Percentiles rank a stretch among this genome's conserved stretches.
Evolutionary conservation across 2,888 invertebrate genomes (phyloP).

Genomic region (Lithosia quadra): DNA sequence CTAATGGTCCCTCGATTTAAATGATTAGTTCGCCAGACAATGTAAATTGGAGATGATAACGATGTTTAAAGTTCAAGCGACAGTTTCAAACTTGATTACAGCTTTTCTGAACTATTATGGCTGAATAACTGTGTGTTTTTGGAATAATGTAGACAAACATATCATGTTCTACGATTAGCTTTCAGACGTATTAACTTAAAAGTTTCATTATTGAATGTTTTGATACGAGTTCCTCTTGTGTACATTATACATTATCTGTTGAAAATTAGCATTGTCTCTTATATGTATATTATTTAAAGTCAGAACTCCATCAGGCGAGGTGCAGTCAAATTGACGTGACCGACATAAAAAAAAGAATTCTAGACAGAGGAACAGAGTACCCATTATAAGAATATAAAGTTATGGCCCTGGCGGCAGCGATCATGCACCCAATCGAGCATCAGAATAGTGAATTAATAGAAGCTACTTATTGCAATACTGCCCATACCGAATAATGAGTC

Average conservation of each 20-base stretch:
- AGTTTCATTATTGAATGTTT: neutral
- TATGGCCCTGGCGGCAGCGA: too few species aligned
- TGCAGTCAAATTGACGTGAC: too few species aligned
- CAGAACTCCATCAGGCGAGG: too few species aligned
- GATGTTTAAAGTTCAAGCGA: slow-evolving; percentile 30
- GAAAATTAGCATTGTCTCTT: too few species aligned
- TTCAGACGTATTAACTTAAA: neutral
- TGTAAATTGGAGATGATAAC: slow-evolving; percentile 30
- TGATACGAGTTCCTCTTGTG: neutral
- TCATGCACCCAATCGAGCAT: too few species aligned
- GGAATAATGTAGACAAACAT: neutral
- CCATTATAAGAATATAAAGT: too few species aligned
- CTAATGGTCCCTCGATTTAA: slow-evolving; percentile 40
- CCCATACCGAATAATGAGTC: too few species aligned
- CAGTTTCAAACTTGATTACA: slow-evolving; percentile 26
- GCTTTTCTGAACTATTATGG: slow-evolving; percentile 5
- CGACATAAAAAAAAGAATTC: too few species aligned
- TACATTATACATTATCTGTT: neutral
- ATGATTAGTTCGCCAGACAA: slow-evolving; percentile 35
- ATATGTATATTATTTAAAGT: too few species aligned
- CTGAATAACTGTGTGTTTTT: slow-evolving; percentile 1
- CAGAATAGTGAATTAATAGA: too few species aligned
- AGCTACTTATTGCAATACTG: too few species aligned
- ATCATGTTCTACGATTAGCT: neutral
- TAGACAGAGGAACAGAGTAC: too few species aligned